These are phyloP conservation scores for Pristionchus entomophagus DNA, from an alignment of 2,888 invertebrate genomes.

Conservation along the genomic window DNA sequence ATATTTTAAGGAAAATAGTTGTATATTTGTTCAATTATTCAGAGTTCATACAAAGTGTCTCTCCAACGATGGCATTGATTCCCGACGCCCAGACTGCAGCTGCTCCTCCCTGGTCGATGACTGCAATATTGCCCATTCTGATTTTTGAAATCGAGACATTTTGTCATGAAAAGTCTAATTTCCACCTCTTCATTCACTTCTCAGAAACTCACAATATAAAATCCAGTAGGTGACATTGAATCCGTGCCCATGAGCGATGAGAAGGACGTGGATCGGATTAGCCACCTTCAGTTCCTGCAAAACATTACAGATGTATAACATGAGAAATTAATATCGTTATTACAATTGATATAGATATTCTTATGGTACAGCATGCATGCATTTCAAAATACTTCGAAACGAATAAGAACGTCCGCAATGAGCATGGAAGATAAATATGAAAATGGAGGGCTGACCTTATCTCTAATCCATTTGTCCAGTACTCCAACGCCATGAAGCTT, in stretches of 20 bases:
- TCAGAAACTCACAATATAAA: conserved; percentile 60
- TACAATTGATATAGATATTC: too few species aligned
- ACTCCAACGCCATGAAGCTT: conserved; percentile 68
- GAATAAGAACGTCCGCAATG: too few species aligned
- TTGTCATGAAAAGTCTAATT: neutral
- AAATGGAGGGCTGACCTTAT: conserved; percentile 59
- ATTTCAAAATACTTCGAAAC: too few species aligned
- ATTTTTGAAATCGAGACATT: neutral
- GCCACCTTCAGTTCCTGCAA: conserved; percentile 61
- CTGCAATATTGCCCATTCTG: conserved; percentile 53
- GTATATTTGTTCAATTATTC: too few species aligned
- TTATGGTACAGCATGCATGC: too few species aligned
- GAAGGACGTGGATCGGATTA: conserved; percentile 67
- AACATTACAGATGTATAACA: too few species aligned
- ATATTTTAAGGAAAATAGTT: neutral
- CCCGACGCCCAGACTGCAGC: conserved; percentile 72
- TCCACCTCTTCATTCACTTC: too few species aligned
- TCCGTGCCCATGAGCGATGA: conserved; percentile 69
- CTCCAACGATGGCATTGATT: conserved; percentile 66
- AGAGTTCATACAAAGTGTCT: conserved; percentile 56
- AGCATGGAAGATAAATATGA: too few species aligned
- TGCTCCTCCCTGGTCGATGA: conserved; percentile 67
- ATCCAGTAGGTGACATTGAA: conserved; percentile 70
- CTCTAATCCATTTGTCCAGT: conserved; percentile 74
- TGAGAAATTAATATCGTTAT: too few species aligned